Evolutionary conservation across 2,888 invertebrate genomes (phyloP).

Genomic region (Melolontha melolontha): DNA sequence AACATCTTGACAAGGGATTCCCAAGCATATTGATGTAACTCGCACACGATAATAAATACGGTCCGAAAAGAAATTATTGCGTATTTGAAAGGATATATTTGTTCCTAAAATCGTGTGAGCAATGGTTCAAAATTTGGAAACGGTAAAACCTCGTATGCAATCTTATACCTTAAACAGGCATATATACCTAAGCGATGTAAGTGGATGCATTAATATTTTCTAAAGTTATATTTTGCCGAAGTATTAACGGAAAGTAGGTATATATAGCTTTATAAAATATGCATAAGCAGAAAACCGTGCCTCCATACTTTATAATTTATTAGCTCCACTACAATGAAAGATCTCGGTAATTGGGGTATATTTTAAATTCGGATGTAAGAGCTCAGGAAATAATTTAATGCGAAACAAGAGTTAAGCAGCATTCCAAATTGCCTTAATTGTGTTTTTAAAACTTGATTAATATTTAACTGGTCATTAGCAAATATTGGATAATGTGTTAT

Average conservation of each 20-base stretch:
- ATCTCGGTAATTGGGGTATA: constrained; percentile 6
- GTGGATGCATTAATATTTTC: neutral
- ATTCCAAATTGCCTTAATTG: constrained; percentile 5
- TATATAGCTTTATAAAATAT: constrained; percentile 10
- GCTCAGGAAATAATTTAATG: constrained; percentile 12
- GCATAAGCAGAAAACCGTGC: constrained; percentile 5
- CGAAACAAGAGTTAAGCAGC: neutral
- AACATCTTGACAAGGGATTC: too few relatives aligned
- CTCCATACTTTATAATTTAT: constrained; percentile 10
- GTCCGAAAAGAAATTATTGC: too few relatives aligned
- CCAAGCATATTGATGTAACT: too few relatives aligned
- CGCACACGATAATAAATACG: too few relatives aligned
- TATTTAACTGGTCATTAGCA: constrained; percentile 21
- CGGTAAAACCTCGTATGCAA: too few relatives aligned
- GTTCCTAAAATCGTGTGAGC: too few relatives aligned
- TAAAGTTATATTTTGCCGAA: neutral
- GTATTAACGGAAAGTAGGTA: constrained; percentile 8
- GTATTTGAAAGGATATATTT: too few relatives aligned
- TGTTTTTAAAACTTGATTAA: constrained; percentile 14
- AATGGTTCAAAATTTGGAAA: too few relatives aligned
- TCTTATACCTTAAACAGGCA: too few relatives aligned
- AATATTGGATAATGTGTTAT: neutral
- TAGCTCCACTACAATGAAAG: neutral
- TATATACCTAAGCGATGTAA: too few relatives aligned
- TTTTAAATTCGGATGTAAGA: constrained; percentile 14